Evolutionary conservation across 92 coral and sea anemone genomes (phyloP).

Genomic region (Parazoanthus darwini): DNA sequence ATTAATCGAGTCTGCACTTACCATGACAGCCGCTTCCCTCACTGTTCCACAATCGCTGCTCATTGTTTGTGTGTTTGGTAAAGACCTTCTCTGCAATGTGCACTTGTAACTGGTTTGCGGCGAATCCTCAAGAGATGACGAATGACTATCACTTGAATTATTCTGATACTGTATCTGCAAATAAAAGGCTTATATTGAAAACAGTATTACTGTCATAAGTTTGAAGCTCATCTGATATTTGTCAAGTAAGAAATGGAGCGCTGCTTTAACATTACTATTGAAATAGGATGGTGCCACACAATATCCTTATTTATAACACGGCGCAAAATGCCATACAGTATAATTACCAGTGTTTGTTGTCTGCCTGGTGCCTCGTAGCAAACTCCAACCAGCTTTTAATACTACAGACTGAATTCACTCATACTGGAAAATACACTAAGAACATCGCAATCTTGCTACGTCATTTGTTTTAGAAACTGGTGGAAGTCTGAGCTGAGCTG

Average conservation of each 20-base stretch:
- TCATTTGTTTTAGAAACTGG: background rate
- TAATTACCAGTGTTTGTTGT: too few species aligned
- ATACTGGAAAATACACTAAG: background rate
- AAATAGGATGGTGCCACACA: too few species aligned
- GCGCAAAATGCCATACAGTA: too few species aligned
- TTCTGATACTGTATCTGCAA: background rate
- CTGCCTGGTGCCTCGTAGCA: too few species aligned
- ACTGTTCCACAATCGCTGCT: background rate
- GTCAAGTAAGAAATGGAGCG: too few species aligned
- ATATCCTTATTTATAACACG: too few species aligned
- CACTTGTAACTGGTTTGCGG: background rate
- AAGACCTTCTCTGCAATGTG: background rate
- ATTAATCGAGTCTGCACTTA: background rate
- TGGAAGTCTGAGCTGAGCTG: background rate
- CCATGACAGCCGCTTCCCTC: background rate
- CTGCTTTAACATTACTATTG: too few species aligned
- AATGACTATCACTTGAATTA: constrained; percentile 5
- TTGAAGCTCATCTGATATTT: too few species aligned
- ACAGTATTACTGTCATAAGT: background rate
- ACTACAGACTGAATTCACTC: background rate
- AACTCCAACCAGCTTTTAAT: too few species aligned
- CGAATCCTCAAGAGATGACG: constrained; percentile 8
- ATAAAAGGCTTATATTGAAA: background rate
- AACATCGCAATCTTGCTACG: background rate
- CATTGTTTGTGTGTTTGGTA: background rate